A percentile compares a stretch with the other conserved stretches of the same genome.
Conservation (phyloP, 2,113 vertebrate species). For the Oceanodroma tethys region DNA sequence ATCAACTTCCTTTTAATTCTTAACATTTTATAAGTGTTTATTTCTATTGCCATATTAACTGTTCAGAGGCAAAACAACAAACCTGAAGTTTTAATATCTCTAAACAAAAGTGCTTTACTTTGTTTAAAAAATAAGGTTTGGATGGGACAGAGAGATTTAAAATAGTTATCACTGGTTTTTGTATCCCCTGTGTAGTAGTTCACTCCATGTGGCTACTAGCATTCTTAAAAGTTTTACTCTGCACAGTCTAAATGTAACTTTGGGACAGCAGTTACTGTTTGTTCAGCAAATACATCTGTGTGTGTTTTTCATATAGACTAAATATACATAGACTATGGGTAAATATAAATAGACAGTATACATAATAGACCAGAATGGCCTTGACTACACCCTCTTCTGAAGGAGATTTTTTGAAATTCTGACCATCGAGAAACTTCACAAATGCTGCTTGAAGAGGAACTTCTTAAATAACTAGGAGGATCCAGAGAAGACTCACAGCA, state of each 20-base stretch:
- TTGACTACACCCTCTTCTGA: neutral
- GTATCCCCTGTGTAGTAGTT: neutral
- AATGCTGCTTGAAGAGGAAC: neutral
- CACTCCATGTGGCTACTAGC: neutral
- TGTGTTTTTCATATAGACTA: neutral
- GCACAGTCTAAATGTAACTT: neutral
- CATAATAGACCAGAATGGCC: neutral
- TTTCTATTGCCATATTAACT: neutral
- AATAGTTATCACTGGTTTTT: neutral
- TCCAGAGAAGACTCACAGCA: neutral
- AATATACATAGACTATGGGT: neutral
- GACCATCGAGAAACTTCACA: neutral
- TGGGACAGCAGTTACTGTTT: neutral
- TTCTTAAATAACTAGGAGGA: neutral
- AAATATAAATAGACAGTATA: neutral
- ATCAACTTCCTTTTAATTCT: neutral
- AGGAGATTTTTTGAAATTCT: neutral
- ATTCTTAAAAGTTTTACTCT: neutral
- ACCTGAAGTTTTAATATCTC: neutral
- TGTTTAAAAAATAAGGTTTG: neutral
- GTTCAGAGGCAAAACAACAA: neutral
- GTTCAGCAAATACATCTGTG: neutral
- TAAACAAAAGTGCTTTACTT: neutral
- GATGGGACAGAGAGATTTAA: neutral
- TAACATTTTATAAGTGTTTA: neutral